Conservation (phyloP, 1,140 invertebrate genomes). For the Drosophila arizonae region DNA sequence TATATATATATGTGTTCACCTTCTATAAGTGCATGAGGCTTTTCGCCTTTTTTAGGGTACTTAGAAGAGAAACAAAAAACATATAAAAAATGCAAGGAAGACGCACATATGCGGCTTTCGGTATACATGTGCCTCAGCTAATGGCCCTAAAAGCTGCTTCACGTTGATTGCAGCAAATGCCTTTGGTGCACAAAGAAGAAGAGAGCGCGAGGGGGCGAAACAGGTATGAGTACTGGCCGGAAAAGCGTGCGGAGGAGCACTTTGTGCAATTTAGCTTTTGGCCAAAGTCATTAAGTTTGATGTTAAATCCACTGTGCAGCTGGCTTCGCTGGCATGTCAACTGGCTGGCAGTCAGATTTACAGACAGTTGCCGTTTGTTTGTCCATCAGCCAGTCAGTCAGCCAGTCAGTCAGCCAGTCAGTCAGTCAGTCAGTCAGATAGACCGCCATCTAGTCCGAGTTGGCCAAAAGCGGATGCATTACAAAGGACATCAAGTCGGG, state of each 20-base stretch:
- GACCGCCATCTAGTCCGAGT: conserved; percentile 1
- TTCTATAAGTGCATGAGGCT: too few relatives aligned
- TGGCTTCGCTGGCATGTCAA: conserved; percentile 54
- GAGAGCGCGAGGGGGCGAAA: neutral
- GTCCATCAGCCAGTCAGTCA: conserved; percentile 21
- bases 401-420: neutral
- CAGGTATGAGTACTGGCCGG: neutral
- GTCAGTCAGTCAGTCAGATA: conserved; percentile 8
- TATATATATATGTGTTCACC: too few relatives aligned
- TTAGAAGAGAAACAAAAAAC: neutral
- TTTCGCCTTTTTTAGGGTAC: neutral
- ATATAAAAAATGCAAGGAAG: neutral
- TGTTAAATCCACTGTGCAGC: conserved; percentile 58
- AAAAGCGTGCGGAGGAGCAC: conserved; percentile 25
- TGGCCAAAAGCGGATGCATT: conserved; percentile 72
- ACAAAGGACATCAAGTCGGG: conserved; percentile 78
- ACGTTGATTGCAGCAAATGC: conserved; percentile 54
- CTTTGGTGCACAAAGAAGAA: neutral
- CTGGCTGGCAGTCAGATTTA: conserved; percentile 58
- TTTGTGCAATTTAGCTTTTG: conserved; percentile 76
- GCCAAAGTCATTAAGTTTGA: conserved; percentile 71
- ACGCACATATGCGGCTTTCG: neutral
- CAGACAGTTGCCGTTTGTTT: conserved; percentile 48
- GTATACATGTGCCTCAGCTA: conserved; percentile 18
- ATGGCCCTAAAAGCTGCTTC: conserved; percentile 58